Base-by-base conservation (phyloP, 2,113 vertebrate species). In the Crotalus helleri region DNA sequence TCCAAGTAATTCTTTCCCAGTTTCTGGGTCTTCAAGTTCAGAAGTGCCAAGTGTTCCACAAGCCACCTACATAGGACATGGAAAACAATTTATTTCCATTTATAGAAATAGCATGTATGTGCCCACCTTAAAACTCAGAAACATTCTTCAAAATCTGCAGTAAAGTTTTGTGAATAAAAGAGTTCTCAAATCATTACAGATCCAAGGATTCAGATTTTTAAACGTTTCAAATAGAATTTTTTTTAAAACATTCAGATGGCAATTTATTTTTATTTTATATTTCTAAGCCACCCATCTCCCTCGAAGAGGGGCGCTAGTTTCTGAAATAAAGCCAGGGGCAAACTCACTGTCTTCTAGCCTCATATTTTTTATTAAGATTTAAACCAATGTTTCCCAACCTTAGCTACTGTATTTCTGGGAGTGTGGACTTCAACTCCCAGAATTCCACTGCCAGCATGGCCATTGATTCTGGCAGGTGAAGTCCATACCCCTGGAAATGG, bases 1-100 rank as follows among this genome's bases (percentile, higher is more conserved):
- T 46, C 99, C 99, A 92, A 98, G 97, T 6, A 99, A 97, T 90
- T 98, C 98, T 53, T 97, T 98, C 26, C 97, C 96, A 10, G 95
- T 97, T 97, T 98, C 98, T 39, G 97, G 93, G 1, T 96, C 94
- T 2, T 97, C 97, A 1, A 99, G 97, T 39, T 97, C 96, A 0
- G 97, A 94, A 6, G 97, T 95, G 0, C 97, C 98, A 39, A 99
- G 97, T 0, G 98, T 95, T 0, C 99, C 99, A 0, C 96, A 96
- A 61, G 96, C 97, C 61, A 97, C 98, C 99, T 99, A 95, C 0
- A n/a, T 0, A 44, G 33, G 87, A 26, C 53, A 93, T 3, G 23
- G 69, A 23, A 85, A 90, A 85, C 4, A 23, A 46, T 24, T 33
- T 12, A 87, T 7, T 87, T 23, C 55, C n/a, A 39, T 49, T 39